Conservation (phyloP, 2,888 invertebrate species). For the Oxytorus armatus region DNA sequence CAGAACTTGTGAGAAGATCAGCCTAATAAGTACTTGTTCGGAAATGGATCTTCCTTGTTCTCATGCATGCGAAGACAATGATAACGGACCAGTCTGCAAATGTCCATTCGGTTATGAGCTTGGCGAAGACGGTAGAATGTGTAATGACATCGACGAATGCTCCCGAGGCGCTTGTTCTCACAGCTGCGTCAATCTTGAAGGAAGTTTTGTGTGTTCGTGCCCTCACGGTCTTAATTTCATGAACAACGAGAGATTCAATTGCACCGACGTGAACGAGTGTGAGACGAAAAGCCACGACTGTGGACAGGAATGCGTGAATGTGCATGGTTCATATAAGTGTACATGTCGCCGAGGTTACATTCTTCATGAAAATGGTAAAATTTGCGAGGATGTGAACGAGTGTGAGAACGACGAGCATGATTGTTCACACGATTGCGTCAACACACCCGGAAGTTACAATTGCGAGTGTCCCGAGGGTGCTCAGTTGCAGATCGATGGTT, state of each 20-base stretch:
- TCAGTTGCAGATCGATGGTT: constrained; percentile 80
- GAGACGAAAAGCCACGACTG: constrained; percentile 76
- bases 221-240: constrained; percentile 82
- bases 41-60: constrained; percentile 72
- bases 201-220: constrained; percentile 85
- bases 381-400: constrained; percentile 82
- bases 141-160: constrained; percentile 86
- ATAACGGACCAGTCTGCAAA: constrained; percentile 84
- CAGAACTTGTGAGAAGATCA: constrained; percentile 71
- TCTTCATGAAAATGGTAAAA: constrained; percentile 83
- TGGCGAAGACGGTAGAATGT: constrained; percentile 80
- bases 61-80: constrained; percentile 78
- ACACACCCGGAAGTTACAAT: constrained; percentile 80
- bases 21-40: constrained; percentile 75
- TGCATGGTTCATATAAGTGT: constrained; percentile 86
- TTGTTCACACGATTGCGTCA: constrained; percentile 83
- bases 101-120: constrained; percentile 86
- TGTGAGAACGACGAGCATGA: constrained; percentile 81
- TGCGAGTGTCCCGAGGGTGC: constrained; percentile 79
- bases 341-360: constrained; percentile 84
- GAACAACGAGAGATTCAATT: constrained; percentile 71
- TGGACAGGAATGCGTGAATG: constrained; percentile 85
- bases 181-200: constrained; percentile 86
- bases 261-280: constrained; percentile 73
- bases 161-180: constrained; percentile 86